Percentiles rank a stretch among this genome's conserved stretches.
phyloP scores from a whole-genome alignment of 2,113 vertebrate species.

The Lepus americanus region DNA sequence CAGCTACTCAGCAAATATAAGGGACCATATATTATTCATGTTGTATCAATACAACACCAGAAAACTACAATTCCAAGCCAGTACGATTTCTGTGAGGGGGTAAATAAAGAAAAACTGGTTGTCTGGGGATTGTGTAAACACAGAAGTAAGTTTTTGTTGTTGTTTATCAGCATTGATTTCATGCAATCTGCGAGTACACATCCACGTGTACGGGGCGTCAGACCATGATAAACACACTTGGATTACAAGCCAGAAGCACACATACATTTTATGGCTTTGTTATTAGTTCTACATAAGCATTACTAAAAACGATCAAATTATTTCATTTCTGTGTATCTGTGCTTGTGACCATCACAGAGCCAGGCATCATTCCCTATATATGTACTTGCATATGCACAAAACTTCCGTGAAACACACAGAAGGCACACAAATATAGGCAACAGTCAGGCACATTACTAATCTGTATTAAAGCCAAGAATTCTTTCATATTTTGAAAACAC shows the following conservation, averaged over 20 bases:
- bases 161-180: slow-evolving; percentile 40
- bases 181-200: background rate
- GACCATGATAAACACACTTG: background rate
- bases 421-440: background rate
- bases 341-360: background rate
- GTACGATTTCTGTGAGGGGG: slow-evolving; percentile 44
- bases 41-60: slow-evolving; percentile 6
- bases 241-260: background rate
- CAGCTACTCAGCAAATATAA: background rate
- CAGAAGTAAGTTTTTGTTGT: slow-evolving; percentile 43
- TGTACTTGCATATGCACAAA: background rate
- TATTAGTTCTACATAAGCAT: background rate
- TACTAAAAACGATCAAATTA: slow-evolving; percentile 42
- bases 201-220: background rate
- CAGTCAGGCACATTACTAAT: background rate
- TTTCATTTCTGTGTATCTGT: background rate
- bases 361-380: background rate
- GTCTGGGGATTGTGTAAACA: background rate
- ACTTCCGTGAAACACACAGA: background rate
- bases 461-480: background rate
- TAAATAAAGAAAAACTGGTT: slow-evolving; percentile 59
- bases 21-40: background rate
- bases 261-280: slow-evolving; percentile 21
- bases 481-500: background rate
- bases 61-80: slow-evolving; percentile 52